Base-by-base conservation (phyloP, 2,797 vertebrate species). In the Furcifer pardalis region DNA sequence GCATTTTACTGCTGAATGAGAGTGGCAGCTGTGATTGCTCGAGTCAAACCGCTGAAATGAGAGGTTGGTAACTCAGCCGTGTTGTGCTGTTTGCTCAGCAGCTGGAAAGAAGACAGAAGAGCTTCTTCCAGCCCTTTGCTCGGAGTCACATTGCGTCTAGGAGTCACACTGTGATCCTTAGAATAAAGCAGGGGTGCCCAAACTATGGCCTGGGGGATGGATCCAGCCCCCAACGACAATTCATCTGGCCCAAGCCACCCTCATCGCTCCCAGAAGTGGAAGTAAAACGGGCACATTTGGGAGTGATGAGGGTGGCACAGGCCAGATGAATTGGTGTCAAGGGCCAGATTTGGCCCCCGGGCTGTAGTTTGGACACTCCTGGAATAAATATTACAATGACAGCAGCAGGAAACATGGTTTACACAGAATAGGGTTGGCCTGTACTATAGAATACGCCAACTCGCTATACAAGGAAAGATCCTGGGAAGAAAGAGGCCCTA, bases 21-120 rank as follows among this genome's bases (percentile, higher is more conserved):
- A 35, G 69, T 12, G 23, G 71, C 87, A 88, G 87, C 87, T 85
- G 87, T 60, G 79, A 63, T 79, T 0, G 42, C 46, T 46, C 10
- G 46, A 71, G 65, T 42, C 30, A 49, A 62, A 63, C 60, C 73
- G 62, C 52, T 27, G 40, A 37, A 77, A 86, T 12, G 25, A 44
- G 84, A 46, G 62, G 79, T 37, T 25, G 52, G 79, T 46, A 62
- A 49, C 73, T 77, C 79, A 49, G 63, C 73, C 63, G 7, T 40
- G 79, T 49, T 37, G 32, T 21, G 72, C 52, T 46, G n/a, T 81
- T 76, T 68, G 65, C 79, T 69, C 72, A 81, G 72, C 62, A 76
- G 78, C 78, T 81, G 79, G n/a, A 65, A 77, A 56, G 52, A 49
- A 62, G n/a, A 81, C 30, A 65, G 35, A 30, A 25, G 30, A 21